Base-by-base conservation (phyloP, 2,797 vertebrate genomes). In the Protosalanx chinensis region DNA sequence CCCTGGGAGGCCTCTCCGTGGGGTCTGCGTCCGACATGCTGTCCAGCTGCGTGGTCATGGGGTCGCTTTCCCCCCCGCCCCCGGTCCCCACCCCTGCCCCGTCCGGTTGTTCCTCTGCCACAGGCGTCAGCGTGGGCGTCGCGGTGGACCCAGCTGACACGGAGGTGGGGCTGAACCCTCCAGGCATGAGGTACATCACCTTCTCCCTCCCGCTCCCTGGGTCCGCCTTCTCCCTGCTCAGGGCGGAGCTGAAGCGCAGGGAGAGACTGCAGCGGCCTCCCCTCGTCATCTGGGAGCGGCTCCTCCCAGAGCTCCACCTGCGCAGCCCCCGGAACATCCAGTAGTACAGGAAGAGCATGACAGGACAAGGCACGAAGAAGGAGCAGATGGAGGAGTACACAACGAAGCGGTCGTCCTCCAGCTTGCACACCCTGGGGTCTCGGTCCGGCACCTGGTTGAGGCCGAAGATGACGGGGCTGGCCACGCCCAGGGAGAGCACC, bases 361-460 rank as follows among this genome's bases (percentile, higher is more conserved):
- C 72, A 0, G 91, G 92, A 51, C 92, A 93, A 4, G 91, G 92
- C 70, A 93, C 88, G 6, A 93, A 93, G 87, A 92, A 93, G 64
- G 92, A 93, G 84, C 92, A 93, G 33, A 92, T 10, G 0, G 91
- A 93, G 0, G 92, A 93, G 81, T 93, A 93, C 30, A 93, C 90
- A 71, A 93, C 89, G 2, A 93, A 93, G 8, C 62, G 86, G 46
- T 91, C 87, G 1, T 92, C 83, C 81, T 93, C 91, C 78, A 93
- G 86, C 68, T 89, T 89, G 73, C 92, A 93, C 20, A 91, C 79
- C 0, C 70, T 82, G 0, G 87, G 84, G 59, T 93, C 76, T 0
- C 92, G 89, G 62, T 75, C 83, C 0, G 88, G 87, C 13, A 92
- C 90, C 64, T 81, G 88, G 85, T 93, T 93, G 58, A 93, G 84